phyloP scores from a whole-genome alignment of 2,888 invertebrate genomes.

The Sympetrum striolatum region DNA sequence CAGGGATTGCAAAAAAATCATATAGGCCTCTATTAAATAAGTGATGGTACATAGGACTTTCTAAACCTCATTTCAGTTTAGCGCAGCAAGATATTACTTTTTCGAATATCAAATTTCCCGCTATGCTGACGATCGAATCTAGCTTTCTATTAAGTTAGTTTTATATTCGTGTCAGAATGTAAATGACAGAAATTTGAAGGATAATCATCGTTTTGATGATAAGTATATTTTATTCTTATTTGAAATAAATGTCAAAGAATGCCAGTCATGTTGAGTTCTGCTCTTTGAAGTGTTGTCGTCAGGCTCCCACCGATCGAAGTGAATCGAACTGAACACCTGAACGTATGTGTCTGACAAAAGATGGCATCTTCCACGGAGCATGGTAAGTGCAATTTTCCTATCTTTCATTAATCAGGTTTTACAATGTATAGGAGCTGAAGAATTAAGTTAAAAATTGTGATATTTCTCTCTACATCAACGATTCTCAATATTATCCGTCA shows the following conservation, averaged over 20 bases:
- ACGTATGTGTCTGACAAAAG: constrained; percentile 11
- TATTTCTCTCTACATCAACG: too few species aligned
- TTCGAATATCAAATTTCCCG: background rate
- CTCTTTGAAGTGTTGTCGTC: background rate
- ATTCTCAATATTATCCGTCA: too few species aligned
- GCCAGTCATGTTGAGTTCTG: background rate
- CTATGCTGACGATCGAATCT: background rate
- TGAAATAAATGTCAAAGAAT: background rate
- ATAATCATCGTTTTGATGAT: background rate
- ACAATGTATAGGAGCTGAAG: too few species aligned
- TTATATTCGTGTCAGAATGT: background rate
- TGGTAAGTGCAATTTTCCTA: background rate
- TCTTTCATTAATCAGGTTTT: too few species aligned
- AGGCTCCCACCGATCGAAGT: background rate
- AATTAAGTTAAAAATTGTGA: too few species aligned
- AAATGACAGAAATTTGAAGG: background rate
- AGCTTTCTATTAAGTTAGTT: background rate
- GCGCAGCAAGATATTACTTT: too few species aligned
- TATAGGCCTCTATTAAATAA: too few species aligned
- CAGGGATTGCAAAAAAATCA: too few species aligned
- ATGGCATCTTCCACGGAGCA: constrained; percentile 41
- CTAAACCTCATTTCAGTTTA: too few species aligned
- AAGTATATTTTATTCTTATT: too few species aligned
- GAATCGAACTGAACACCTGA: background rate
- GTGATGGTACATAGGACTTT: too few species aligned